Evolutionary conservation across 2,797 vertebrate species (phyloP).

Genomic region (Rhynchotus rufescens): DNA sequence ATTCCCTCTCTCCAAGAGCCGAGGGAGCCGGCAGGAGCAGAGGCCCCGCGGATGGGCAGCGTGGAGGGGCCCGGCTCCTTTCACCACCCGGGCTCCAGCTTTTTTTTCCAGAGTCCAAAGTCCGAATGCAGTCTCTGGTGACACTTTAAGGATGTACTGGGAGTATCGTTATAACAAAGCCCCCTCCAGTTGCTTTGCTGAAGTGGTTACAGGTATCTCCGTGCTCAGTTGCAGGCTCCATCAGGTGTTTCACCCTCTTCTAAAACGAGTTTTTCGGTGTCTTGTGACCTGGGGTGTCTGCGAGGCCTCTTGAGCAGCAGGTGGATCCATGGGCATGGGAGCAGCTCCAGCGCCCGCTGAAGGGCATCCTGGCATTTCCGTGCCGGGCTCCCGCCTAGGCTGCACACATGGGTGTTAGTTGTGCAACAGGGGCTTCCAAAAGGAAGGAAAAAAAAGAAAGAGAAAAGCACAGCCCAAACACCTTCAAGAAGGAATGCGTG

Average conservation of each 20-base stretch:
- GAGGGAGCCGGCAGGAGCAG: not conserved
- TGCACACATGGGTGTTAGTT: not conserved
- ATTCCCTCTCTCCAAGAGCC: too few relatives aligned
- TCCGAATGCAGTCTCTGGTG: not conserved
- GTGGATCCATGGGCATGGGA: not conserved
- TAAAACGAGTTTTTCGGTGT: not conserved
- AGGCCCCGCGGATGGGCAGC: not conserved
- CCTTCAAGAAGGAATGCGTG: constrained; percentile 1
- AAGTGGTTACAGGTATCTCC: not conserved
- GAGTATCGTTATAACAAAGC: not conserved
- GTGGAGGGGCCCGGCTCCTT: not conserved
- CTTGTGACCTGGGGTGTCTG: not conserved
- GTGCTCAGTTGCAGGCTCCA: not conserved
- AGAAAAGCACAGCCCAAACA: not conserved
- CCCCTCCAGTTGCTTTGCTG: not conserved
- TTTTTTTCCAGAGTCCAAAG: constrained; percentile 25
- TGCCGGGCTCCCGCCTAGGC: not conserved
- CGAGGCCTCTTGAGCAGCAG: not conserved
- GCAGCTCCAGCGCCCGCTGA: not conserved
- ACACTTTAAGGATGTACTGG: not conserved
- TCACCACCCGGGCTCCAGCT: not conserved
- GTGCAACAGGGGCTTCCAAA: not conserved
- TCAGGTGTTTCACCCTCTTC: not conserved
- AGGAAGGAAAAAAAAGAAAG: too few relatives aligned
- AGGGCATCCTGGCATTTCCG: not conserved